phyloP scores from a whole-genome alignment of 2,113 vertebrate species.

The Sorex araneus region DNA sequence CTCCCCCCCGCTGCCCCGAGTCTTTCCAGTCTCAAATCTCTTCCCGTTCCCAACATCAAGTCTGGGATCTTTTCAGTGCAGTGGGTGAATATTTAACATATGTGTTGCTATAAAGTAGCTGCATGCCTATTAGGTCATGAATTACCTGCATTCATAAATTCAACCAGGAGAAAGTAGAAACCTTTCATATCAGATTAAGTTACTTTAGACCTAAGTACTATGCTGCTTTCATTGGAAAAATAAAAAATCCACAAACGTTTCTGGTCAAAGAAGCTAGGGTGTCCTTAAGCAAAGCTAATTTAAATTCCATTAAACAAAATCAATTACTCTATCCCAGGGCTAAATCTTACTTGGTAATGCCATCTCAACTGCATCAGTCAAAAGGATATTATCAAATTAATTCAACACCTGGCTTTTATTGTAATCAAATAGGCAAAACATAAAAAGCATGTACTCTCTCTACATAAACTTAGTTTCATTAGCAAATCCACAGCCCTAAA shows the following conservation, averaged over 20 bases:
- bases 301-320: neutral
- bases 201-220: neutral
- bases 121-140: neutral
- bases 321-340: neutral
- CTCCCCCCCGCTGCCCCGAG: too few species aligned
- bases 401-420: neutral
- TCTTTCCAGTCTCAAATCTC: neutral
- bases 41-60: neutral
- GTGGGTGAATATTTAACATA: neutral
- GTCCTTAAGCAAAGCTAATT: neutral
- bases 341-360: neutral
- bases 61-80: neutral
- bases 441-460: neutral
- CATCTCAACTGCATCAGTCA: neutral
- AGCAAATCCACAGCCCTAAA: neutral
- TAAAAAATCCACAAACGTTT: too few species aligned
- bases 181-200: neutral
- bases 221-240: neutral
- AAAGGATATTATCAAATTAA: neutral
- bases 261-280: neutral
- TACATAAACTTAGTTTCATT: neutral
- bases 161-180: neutral
- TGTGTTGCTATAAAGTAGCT: neutral
- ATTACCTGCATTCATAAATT: neutral
- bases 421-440: neutral